A percentile compares a stretch with the other conserved stretches of the same genome.
phyloP scores from a whole-genome alignment of 2,888 invertebrate species.

The Hypsopygia costalis region DNA sequence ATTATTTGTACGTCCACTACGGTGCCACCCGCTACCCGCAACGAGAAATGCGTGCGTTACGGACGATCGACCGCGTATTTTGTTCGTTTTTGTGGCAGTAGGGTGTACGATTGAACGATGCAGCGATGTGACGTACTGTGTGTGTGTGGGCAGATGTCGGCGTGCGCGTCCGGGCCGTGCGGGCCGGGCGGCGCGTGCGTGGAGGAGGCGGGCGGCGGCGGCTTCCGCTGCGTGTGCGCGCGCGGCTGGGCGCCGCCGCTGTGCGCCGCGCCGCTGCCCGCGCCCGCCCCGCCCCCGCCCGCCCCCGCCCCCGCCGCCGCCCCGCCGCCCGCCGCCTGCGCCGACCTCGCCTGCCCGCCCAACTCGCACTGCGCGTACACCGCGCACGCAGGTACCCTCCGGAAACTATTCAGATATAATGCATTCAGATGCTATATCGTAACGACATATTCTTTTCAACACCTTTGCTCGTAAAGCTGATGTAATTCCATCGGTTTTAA shows the following conservation, averaged over 20 bases:
- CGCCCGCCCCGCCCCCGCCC: constrained; percentile 55
- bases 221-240: constrained; percentile 86
- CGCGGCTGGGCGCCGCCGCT: constrained; percentile 72
- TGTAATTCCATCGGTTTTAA: no score
- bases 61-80: no score
- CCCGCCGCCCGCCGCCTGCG: constrained; percentile 56
- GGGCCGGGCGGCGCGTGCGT: constrained; percentile 87
- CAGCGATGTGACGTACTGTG: no score
- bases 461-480: no score
- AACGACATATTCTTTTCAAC: no score
- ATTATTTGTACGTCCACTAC: no score
- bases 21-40: no score
- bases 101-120: no score
- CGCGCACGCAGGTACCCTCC: constrained; percentile 3
- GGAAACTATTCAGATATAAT: no score
- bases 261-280: constrained; percentile 58
- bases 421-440: no score
- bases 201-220: constrained; percentile 68
- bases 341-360: constrained; percentile 79
- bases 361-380: constrained; percentile 82
- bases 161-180: constrained; percentile 86
- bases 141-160: constrained; percentile 61
- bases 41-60: no score
- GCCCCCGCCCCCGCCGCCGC: constrained; percentile 32
- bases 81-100: no score